phyloP scores from a whole-genome alignment of 2,113 vertebrate species.

The Lates calcarifer region DNA sequence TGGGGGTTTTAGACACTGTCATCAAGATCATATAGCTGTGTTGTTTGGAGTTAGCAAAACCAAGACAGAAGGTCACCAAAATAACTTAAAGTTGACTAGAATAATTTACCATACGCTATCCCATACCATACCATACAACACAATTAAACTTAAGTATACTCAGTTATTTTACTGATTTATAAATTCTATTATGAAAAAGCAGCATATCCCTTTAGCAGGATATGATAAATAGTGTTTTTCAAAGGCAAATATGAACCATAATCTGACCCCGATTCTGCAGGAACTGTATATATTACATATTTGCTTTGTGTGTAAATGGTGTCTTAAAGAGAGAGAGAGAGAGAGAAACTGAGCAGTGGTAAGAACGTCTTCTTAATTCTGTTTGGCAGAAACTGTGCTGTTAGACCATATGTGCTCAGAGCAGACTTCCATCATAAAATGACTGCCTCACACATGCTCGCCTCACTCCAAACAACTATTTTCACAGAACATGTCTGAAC shows the following conservation, averaged over 20 bases:
- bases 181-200: not conserved
- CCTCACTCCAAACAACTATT: not conserved
- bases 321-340: not conserved
- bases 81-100: not conserved
- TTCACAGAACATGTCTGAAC: constrained; percentile 21
- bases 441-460: constrained; percentile 19
- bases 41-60: not conserved
- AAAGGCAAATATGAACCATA: not conserved
- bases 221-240: not conserved
- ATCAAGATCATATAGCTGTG: not conserved
- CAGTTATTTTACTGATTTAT: not conserved
- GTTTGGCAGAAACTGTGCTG: constrained; percentile 38
- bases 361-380: constrained; percentile 43
- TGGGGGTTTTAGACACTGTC: not conserved
- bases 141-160: constrained; percentile 2
- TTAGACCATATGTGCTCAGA: constrained; percentile 46
- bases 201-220: not conserved
- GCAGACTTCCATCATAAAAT: constrained; percentile 12
- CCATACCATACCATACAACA: not conserved
- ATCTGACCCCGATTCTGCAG: constrained; percentile 19
- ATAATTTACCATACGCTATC: not conserved
- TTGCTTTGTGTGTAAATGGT: not conserved
- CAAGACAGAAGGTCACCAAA: not conserved
- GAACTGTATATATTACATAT: constrained; percentile 2
- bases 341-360: constrained; percentile 11